Evolutionary conservation across 2,797 vertebrate genomes (phyloP).

Genomic region (Chiropotes sagulatus): DNA sequence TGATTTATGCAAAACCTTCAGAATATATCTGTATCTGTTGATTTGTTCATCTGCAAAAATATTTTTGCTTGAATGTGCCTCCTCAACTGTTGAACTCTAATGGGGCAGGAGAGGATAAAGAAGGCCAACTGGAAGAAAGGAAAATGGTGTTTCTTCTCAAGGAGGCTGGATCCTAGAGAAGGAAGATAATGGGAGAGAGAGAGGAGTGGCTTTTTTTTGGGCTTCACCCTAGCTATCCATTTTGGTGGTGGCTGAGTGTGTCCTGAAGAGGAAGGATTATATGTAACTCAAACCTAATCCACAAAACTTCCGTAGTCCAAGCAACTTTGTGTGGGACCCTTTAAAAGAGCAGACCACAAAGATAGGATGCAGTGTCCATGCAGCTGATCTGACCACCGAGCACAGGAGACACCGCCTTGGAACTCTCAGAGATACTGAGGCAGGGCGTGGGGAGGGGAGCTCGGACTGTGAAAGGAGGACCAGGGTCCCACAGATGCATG

Average conservation of each 20-base stretch:
- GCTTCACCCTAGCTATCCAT: not conserved
- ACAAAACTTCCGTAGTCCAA: not conserved
- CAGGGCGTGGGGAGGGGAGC: accelerated
- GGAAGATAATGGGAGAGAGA: not conserved
- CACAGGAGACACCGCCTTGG: not conserved
- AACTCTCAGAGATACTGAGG: not conserved
- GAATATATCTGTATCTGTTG: not conserved
- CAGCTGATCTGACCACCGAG: not conserved
- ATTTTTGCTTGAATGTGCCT: not conserved
- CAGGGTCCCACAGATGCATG: not conserved
- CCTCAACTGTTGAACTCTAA: not conserved
- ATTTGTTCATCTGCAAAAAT: not conserved
- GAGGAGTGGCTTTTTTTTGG: not conserved
- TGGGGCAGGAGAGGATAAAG: not conserved
- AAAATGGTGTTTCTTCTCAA: not conserved
- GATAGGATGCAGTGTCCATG: not conserved
- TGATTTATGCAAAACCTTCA: not conserved
- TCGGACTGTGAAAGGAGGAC: not conserved
- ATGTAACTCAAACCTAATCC: not conserved
- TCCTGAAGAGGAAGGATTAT: not conserved
- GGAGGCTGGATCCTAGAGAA: not conserved
- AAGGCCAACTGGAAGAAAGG: not conserved
- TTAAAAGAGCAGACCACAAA: not conserved
- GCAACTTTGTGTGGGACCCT: not conserved
- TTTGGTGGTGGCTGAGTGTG: not conserved